Evolutionary conservation across 2,888 invertebrate genomes (phyloP).

Genomic region (Thymelicus acteon): DNA sequence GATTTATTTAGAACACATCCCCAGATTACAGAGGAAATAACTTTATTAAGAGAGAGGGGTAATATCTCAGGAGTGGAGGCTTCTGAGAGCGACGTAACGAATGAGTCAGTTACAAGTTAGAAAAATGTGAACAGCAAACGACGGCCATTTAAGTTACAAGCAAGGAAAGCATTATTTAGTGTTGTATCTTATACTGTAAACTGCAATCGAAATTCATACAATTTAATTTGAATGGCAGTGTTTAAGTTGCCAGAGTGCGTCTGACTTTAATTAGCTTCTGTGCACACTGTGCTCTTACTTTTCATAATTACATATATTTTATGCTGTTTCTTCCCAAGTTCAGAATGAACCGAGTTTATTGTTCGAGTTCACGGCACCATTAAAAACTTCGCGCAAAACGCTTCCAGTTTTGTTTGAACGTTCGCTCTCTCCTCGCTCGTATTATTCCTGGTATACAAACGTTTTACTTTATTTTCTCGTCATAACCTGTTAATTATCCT

Average conservation of each 20-base stretch:
- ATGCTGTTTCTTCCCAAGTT: constrained; percentile 31
- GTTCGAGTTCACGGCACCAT: constrained; percentile 34
- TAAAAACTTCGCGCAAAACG: constrained; percentile 35
- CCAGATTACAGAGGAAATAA: constrained; percentile 35
- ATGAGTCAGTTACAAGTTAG: constrained; percentile 34
- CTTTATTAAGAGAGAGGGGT: constrained; percentile 37
- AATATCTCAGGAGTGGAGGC: constrained; percentile 37
- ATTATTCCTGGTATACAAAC: constrained; percentile 4
- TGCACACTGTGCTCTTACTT: constrained; percentile 4
- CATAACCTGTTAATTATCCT: no score
- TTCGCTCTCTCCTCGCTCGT: constrained; percentile 8
- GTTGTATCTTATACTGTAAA: background rate
- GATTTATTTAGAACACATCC: constrained; percentile 38
- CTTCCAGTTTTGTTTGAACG: constrained; percentile 27
- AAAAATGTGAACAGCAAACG: constrained; percentile 21
- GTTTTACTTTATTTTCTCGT: background rate
- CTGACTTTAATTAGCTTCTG: constrained; percentile 24
- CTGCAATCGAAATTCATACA: constrained; percentile 1
- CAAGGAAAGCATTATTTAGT: background rate
- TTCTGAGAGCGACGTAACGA: constrained; percentile 35
- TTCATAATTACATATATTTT: constrained; percentile 33
- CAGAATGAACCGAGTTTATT: constrained; percentile 21
- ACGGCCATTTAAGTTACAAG: constrained; percentile 8
- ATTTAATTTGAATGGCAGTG: background rate
- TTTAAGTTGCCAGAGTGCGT: background rate